Evolutionary conservation across 2,113 vertebrate species (phyloP), one percentile per base, ranked within the genome.

Genomic region (Indicator indicator): DNA sequence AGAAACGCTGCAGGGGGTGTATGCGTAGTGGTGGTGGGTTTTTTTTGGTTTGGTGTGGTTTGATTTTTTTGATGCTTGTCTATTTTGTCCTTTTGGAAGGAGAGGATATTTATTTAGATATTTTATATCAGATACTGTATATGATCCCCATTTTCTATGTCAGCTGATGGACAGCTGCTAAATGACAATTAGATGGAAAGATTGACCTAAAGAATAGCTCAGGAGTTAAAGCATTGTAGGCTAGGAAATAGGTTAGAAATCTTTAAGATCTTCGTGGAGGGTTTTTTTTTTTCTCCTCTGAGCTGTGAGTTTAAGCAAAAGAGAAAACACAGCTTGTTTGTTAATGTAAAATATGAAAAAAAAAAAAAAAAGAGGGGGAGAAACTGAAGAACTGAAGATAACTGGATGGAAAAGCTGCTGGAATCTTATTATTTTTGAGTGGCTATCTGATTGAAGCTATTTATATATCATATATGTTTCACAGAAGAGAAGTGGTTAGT

Each of bases 391-490:
- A 64, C 56, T 80, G 76, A 74, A 93, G 73, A 68, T 74, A 81
- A 68, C 42, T 92, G 42, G 56, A 54, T 71, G 65, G 33, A 92
- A 93, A 86, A 94, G 33, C 79, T 94, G 33, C 86, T 94, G 83
- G 83, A 88, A 91, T 26, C 77, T 91, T 90, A 84, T 71, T 88
- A 81, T 93, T 90, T 95, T 75, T 92, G 80, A 90, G 80, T 86
- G 73, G 62, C 24, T 90, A 81, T 90, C 77, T 89, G 50, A 80
- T 70, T 70, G 70, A 76, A 32, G 44, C 90, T 92, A 65, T 95
- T 90, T 96, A 83, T 94, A 68, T 48, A 71, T 4, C 3, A 74
- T 54, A 71, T 32, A 93, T 60, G 17, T 48, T 81, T 90, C 52
- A 32, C n/a, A 63, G 54, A 91, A 65, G 12, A 84, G n/a, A 48